These are phyloP conservation scores for Varanus komodoensis DNA, from an alignment of 2,113 vertebrate genomes.

Conservation along the genomic window DNA sequence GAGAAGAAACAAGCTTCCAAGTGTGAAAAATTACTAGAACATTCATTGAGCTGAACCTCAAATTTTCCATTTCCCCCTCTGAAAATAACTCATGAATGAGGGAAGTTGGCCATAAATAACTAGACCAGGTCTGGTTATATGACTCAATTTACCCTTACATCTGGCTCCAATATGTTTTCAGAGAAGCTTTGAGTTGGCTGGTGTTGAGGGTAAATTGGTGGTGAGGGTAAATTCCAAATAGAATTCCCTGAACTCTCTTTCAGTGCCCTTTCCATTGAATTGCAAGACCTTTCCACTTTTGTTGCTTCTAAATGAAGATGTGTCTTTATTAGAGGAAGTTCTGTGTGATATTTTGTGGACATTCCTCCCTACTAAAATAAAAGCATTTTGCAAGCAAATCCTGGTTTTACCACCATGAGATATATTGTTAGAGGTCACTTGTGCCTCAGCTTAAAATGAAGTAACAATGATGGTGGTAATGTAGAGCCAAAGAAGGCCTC, in stretches of 20 bases:
- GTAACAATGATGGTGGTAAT: not conserved
- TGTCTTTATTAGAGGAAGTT: constrained; percentile 18
- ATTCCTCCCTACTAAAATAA: not conserved
- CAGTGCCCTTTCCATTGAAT: not conserved
- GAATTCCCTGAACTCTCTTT: constrained; percentile 13
- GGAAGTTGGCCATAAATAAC: constrained; percentile 38
- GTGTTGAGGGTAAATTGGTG: not conserved
- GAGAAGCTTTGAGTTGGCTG: constrained; percentile 35
- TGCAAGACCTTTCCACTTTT: constrained; percentile 30
- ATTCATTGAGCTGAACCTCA: constrained; percentile 17
- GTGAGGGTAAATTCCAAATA: not conserved
- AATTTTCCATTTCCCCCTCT: constrained; percentile 13
- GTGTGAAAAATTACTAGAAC: constrained; percentile 19
- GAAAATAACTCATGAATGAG: constrained; percentile 27
- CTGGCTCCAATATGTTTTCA: constrained; percentile 34
- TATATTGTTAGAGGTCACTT: constrained; percentile 1
- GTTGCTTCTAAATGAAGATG: not conserved
- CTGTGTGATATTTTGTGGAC: not conserved
- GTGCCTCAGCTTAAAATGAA: not conserved
- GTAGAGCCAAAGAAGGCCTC: not conserved
- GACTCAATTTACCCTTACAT: constrained; percentile 40
- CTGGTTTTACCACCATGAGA: constrained; percentile 22
- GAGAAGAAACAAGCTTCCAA: not conserved
- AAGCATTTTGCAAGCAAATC: constrained; percentile 8
- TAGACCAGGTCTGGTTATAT: constrained; percentile 14